Evolutionary conservation across 2,113 vertebrate species (phyloP), one percentile per base, ranked within the genome.

Genomic region (Lophius piscatorius): DNA sequence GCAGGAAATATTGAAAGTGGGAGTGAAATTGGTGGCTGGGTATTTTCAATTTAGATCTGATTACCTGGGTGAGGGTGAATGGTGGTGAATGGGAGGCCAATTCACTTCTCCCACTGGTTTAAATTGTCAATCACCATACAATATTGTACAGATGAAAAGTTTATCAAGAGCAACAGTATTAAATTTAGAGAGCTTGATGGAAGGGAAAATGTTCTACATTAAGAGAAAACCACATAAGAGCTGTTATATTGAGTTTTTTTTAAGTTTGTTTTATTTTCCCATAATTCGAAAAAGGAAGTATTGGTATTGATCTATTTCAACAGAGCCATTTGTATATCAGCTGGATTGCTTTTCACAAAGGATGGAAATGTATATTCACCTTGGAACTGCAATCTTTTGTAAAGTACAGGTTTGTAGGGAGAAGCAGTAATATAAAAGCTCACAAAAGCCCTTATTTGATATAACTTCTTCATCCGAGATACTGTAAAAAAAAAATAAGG

Each of bases 31-130:
- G 81, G 75, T 39, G 1, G 59, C 31, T 29, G 83, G 84, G 81
- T 71, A 79, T 90, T 89, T 90, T 86, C 88, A 87, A 88, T 90
- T 89, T 88, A 73, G 63, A 54, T 75, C 72, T 85, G 83, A 86
- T 85, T 83, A 78, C 75, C 71, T 69, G 62, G 63, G 75, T 80
- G 62, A 81, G 49, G 16, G 26, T 50, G 71, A 74, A 47, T 61
- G 68, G 58, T n/a, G n/a, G n/a, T n/a, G n/a, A 14, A 83, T 61
- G 68, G 58, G 78, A 75, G 79, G 70, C 46, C 62, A 81, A 88
- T 82, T 62, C 50, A 68, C 79, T 82, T 64, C 72, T 62, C 62
- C 76, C 13, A 7, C 51, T 70, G 75, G 68, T 78, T 74, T 68
- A 67, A 82, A 87, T 60, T 39, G 70, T 58, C 63, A 74, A 59